Conservation (phyloP, 1,140 invertebrate genomes). For the Drosophila equinoxialis region DNA sequence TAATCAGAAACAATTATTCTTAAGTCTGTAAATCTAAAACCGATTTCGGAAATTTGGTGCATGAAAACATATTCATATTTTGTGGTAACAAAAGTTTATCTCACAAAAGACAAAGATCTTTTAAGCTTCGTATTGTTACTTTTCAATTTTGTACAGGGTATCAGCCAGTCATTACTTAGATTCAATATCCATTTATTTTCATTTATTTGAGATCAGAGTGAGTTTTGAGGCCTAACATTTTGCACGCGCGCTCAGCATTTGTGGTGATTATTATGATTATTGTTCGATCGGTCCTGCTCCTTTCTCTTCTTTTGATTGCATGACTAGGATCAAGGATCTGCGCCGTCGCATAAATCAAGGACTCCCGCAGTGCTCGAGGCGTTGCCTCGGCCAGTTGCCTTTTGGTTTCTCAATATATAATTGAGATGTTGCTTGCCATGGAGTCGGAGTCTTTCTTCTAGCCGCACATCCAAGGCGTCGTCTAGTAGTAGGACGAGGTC, state of each 20-base stretch:
- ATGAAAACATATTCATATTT: no score
- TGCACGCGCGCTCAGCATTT: slow-evolving; percentile 69
- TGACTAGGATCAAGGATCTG: slow-evolving; percentile 67
- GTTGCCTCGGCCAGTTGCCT: slow-evolving; percentile 29
- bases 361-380: slow-evolving; percentile 62
- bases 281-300: slow-evolving; percentile 17
- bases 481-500: slow-evolving; percentile 2
- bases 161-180: slow-evolving; percentile 25
- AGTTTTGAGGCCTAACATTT: slow-evolving; percentile 49
- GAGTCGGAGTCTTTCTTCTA: slow-evolving; percentile 48
- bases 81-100: no score
- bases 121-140: neutral
- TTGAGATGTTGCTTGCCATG: slow-evolving; percentile 54
- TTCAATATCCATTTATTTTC: slow-evolving; percentile 14
- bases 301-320: slow-evolving; percentile 52
- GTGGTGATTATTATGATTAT: slow-evolving; percentile 56
- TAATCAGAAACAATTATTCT: no score
- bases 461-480: slow-evolving; percentile 28
- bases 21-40: no score
- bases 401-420: slow-evolving; percentile 41
- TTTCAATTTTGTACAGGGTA: neutral
- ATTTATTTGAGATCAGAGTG: slow-evolving; percentile 21
- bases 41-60: no score
- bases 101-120: no score
- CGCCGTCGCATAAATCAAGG: slow-evolving; percentile 72